phyloP scores from a whole-genome alignment of 2,797 vertebrate species.

The Sebastes hubbsi region DNA sequence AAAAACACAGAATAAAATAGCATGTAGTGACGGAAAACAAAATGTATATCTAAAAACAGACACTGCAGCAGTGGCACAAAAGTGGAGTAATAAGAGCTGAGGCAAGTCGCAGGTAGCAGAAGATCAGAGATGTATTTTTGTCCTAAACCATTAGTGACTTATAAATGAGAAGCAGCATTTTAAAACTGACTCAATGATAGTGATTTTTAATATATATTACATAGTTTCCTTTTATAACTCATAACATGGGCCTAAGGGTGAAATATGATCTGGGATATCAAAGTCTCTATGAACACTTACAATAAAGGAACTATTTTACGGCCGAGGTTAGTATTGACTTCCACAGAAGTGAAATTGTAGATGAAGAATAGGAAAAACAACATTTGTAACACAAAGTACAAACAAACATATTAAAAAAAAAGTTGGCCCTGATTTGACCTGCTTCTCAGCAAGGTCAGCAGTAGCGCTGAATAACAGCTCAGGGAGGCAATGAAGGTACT shows the following conservation, averaged over 20 bases:
- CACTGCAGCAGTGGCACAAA: too few species aligned
- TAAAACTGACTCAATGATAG: neutral
- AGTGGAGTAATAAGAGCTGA: neutral
- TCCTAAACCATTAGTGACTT: neutral
- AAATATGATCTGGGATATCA: neutral
- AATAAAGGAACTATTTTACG: neutral
- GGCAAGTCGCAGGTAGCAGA: neutral
- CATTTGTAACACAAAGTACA: too few species aligned
- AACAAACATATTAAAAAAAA: too few species aligned
- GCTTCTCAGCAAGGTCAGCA: too few species aligned
- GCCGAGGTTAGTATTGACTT: neutral
- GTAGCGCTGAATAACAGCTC: too few species aligned
- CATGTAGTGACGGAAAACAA: too few species aligned
- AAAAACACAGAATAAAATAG: neutral
- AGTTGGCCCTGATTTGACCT: too few species aligned
- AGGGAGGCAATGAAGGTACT: neutral
- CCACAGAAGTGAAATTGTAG: neutral
- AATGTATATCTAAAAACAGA: neutral
- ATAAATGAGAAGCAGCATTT: neutral
- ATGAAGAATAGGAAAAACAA: too few species aligned
- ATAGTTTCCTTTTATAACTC: neutral
- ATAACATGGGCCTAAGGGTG: neutral
- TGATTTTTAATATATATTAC: neutral
- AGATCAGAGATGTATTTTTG: neutral
- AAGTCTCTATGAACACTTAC: neutral